Base-by-base conservation (phyloP, 2,797 vertebrate genomes). In the Clarias laeviceps region DNA sequence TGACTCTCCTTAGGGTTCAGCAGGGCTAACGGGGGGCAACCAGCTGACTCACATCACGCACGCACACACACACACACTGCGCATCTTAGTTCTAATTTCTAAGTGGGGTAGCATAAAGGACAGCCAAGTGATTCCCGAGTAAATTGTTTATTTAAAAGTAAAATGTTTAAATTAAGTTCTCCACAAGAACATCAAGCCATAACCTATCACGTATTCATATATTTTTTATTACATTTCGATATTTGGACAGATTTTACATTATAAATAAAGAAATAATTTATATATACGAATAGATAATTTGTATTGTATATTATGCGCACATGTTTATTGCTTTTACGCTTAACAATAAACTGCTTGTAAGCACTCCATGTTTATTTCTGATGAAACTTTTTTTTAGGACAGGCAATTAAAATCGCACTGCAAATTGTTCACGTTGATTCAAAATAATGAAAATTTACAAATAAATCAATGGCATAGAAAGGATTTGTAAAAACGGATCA, bases 1-100 rank as follows among this genome's bases (percentile, higher is more conserved):
- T 91, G 93, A 93, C 93, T 93, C 86, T 4, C 87, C 66, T 61
- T 59, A 54, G 88, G 94, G 93, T 94, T 74, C 5, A 74, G n/a
- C 40, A 12, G 37, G 62, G 62, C n/a, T 80, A 37, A n/a, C 2
- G 24, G 24, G 27, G 59, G 22, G 37, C 37, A 12, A 45, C 15
- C 37, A 40, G 17, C 72, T n/a, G n/a, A 66, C 29, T 32, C 64
- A 15, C 64, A 66, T 29, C 37, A 72, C 34, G 27, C 70, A 7
- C 18, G 20, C 22, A 0, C n/a, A 5, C n/a, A 3, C n/a, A 12
- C 24, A 78, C 29, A 61, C 29, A 34, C 5, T 3, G 3, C 14
- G 59, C 18, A 64, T 40, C n/a, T 62, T 64, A 79, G 24, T 5
- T 37, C 12, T 79, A 4, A 40, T 27, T 37, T 77, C 11, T 37